Evolutionary conservation across 2,797 vertebrate species (phyloP), one percentile per base, ranked within the genome.

Genomic region (Vipera ursinii): DNA sequence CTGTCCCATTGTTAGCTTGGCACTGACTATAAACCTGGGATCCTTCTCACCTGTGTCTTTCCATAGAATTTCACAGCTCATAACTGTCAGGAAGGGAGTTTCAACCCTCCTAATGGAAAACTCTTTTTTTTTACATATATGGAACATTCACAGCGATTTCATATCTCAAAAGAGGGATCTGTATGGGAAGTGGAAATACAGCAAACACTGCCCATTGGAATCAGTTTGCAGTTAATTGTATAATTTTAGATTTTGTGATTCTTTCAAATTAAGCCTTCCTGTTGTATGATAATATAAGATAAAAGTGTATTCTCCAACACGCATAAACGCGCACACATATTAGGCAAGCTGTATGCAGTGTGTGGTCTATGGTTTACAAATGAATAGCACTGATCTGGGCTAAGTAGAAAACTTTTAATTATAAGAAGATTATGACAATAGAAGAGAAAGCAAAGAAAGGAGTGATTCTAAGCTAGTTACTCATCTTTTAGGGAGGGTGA

Each of bases 381-480:
- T 85, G 59, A 91, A 91, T 86, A 57, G 48, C 20, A 28, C 65
- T 90, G 65, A 92, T 90, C 85, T 87, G 90, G 82, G 88, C 88
- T 63, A 88, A 92, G 89, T 51, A 63, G 86, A 90, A 93, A 88
- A 92, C 56, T 93, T 90, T 90, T 92, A 92, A 92, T 86, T 51
- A 57, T 90, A 92, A 92, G 65, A 90, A 92, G 91, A 90, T 93
- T 93, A 92, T 88, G 69, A 92, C 91, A 92, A 92, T 63, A 92
- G 61, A 88, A 59, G 85, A 90, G 53, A 82, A 57, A 51, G 86
- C 86, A 91, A 88, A 92, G 89, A 92, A 92, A 91, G 63, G 92
- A 90, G 87, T 89, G 87, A 89, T 85, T 87, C n/a, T 91, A 93
- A 92, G 89, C 57, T 92, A 93, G 88, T 90, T 92, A 92, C 85